Conservation (phyloP, 2,888 invertebrate genomes). For the Apamea epomidion region DNA sequence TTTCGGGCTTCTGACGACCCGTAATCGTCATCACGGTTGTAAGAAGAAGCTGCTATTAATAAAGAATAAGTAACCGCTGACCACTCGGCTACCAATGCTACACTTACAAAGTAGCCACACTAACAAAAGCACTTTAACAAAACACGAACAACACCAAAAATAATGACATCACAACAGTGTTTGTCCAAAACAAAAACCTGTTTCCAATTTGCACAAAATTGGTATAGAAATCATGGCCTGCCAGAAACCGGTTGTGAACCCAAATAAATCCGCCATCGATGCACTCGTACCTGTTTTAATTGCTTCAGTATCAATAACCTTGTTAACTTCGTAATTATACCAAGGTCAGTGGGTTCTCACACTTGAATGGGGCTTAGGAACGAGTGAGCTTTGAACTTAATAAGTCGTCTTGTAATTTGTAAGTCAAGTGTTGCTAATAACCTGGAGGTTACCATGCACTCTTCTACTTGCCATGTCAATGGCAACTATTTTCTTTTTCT, state of each 20-base stretch:
- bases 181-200: constrained; percentile 27
- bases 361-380: constrained; percentile 25
- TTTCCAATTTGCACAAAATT: constrained; percentile 31
- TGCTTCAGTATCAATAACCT: constrained; percentile 65
- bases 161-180: constrained; percentile 5
- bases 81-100: background rate
- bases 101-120: background rate
- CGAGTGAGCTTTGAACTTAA: background rate
- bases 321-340: constrained; percentile 64
- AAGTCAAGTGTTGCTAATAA: background rate
- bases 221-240: constrained; percentile 41
- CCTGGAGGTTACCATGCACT: too few species aligned
- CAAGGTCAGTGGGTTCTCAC: constrained; percentile 39
- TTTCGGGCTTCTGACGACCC: too few species aligned
- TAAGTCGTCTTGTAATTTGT: constrained; percentile 8
- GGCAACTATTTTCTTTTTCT: too few species aligned
- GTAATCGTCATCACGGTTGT: too few species aligned
- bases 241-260: constrained; percentile 46
- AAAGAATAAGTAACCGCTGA: background rate
- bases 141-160: background rate
- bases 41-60: too few species aligned
- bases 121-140: background rate
- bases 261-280: constrained; percentile 46
- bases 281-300: constrained; percentile 63
- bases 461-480: too few species aligned